These are phyloP conservation scores for Hedya salicella DNA, from an alignment of 2,888 invertebrate species.

Conservation along the genomic window DNA sequence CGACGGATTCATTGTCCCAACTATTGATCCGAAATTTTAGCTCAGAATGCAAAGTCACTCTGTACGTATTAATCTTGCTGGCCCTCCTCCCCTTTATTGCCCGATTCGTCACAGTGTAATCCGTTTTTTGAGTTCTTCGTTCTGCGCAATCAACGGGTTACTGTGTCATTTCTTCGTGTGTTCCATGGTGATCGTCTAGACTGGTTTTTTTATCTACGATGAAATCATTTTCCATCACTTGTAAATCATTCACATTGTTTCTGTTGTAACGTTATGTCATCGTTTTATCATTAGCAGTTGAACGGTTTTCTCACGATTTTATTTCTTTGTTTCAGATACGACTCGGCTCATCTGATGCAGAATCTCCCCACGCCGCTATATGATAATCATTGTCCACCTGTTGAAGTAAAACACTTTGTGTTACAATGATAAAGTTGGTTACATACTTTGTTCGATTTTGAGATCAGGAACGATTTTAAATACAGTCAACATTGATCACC, in stretches of 20 bases:
- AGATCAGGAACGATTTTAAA: constrained; percentile 59
- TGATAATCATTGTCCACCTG: constrained; percentile 57
- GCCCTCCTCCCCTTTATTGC: constrained; percentile 64
- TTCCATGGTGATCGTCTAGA: constrained; percentile 9
- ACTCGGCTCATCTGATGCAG: constrained; percentile 63
- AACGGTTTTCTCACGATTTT: constrained; percentile 6
- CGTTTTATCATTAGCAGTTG: neutral
- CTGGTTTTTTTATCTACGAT: constrained; percentile 14
- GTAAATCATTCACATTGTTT: constrained; percentile 6
- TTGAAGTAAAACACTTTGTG: constrained; percentile 57
- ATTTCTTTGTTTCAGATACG: constrained; percentile 74
- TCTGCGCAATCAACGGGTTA: constrained; percentile 32
- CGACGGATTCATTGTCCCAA: constrained; percentile 45
- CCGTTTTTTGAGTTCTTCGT: constrained; percentile 47
- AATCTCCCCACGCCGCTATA: constrained; percentile 48
- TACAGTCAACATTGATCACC: constrained; percentile 69
- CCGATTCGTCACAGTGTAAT: constrained; percentile 69
- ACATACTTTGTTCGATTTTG: constrained; percentile 44
- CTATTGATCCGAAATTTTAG: constrained; percentile 61
- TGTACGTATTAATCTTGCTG: constrained; percentile 65
- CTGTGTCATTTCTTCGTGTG: constrained; percentile 28
- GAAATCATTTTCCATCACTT: constrained; percentile 13
- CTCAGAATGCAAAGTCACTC: constrained; percentile 66
- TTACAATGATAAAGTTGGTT: constrained; percentile 59
- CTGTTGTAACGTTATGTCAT: constrained; percentile 3